Base-by-base conservation (phyloP, 2,888 invertebrate species). In the Acleris laterana region DNA sequence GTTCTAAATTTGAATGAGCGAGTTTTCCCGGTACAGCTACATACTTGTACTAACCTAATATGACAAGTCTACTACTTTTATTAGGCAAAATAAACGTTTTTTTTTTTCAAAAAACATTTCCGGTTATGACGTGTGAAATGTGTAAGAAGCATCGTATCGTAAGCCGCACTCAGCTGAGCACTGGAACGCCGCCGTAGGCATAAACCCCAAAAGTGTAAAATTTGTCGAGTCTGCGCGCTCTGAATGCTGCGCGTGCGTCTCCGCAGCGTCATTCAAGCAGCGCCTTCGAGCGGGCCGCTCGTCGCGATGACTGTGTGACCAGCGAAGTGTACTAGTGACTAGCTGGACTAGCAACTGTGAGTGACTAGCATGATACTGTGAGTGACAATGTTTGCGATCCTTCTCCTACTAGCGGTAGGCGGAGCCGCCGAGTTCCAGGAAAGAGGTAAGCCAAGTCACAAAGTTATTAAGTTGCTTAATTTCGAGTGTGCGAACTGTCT, bases 371-470 rank as follows among this genome's bases (percentile, higher is more conserved):
- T 32, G 62, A 53, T 67, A 74, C 72, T 81, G 87, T 84, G 82
- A 83, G 63, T 63, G 63, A 19, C 55, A 22, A 55, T 55, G 55
- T 55, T 55, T 20, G 20, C 42, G 22, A 20, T 42, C 1, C 55
- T 55, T 20, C 55, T 55, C n/a, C n/a, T 55, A 13, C 16, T 55
- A 5, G 55, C 20, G 20, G 11, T 19, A 19, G 75, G 76, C 77
- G 73, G 74, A 76, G 72, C 71, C 58, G 88, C 87, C 32, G 90
- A 89, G 28, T 73, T 90, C 51, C 89, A 90, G 77, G 91, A 90
- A 77, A 83, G 90, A 90, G 91, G 91, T 90, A 32, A 22, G 19
- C 13, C 51, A 4, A 62, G 17, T n/a, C 46, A 17, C 17, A 6
- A 46, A 46, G 17, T 46, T 46, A 46, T n/a, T 46, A 46, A 46